Percentiles rank a stretch among this genome's conserved stretches.
These are phyloP conservation scores for Dendrolimus kikuchii DNA, from an alignment of 1,140 invertebrate genomes.

Conservation along the genomic window DNA sequence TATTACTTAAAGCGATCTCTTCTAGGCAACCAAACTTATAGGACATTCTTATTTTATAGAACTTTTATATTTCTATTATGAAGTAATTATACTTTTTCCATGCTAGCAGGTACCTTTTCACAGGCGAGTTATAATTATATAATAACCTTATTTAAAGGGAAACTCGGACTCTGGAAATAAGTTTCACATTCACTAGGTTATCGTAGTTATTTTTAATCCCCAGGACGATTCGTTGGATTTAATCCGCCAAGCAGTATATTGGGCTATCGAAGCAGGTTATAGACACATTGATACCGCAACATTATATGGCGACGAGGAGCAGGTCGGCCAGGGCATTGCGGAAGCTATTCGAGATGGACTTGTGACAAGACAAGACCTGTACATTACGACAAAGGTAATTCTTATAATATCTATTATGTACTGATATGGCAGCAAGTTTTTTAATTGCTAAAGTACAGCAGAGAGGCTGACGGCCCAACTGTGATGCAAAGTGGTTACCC, in stretches of 20 bases:
- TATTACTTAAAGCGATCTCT: no score
- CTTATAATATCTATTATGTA: no score
- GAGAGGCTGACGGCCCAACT: no score
- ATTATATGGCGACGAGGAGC: slow-evolving; percentile 41
- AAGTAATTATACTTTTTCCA: slow-evolving; percentile 2
- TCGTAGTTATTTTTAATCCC: not conserved
- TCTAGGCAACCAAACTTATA: no score
- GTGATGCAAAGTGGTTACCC: no score
- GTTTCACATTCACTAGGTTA: not conserved
- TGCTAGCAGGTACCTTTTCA: no score
- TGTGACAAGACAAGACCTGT: slow-evolving; percentile 48
- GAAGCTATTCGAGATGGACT: slow-evolving; percentile 44
- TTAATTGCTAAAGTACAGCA: no score
- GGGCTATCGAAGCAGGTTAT: slow-evolving; percentile 53
- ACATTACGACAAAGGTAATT: slow-evolving; percentile 57
- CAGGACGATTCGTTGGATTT: slow-evolving; percentile 38
- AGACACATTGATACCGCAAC: slow-evolving; percentile 58
- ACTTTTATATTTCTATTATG: not conserved
- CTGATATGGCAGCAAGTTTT: no score
- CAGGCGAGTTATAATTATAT: no score
- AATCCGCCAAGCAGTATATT: slow-evolving; percentile 39
- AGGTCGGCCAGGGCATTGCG: slow-evolving; percentile 50
- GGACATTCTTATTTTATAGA: no score
- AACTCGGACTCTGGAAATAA: no score
- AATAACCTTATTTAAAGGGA: no score